These are phyloP conservation scores for Leptosomus discolor DNA, from an alignment of 2,113 vertebrate genomes.

Conservation along the genomic window DNA sequence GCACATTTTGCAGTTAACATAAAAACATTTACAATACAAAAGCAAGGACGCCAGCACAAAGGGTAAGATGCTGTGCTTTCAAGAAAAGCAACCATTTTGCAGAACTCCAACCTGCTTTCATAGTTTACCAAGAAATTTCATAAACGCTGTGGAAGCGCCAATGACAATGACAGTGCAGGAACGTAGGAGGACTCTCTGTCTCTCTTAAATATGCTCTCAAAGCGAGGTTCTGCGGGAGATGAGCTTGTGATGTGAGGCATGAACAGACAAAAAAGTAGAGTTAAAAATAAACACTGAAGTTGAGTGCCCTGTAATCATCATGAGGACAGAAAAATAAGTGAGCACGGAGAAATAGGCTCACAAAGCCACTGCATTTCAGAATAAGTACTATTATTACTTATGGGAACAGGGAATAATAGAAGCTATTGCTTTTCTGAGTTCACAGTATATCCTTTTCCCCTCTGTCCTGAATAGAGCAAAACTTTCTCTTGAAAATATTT, in stretches of 20 bases:
- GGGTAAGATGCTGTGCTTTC: not conserved
- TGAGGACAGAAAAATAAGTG: constrained; percentile 47
- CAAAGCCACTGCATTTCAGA: not conserved
- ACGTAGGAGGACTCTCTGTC: not conserved
- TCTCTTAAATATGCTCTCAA: not conserved
- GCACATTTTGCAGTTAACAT: not conserved
- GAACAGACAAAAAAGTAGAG: constrained; percentile 45
- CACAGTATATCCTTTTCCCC: constrained; percentile 1
- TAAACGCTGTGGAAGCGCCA: not conserved
- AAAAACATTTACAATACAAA: constrained; percentile 14
- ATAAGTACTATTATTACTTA: constrained; percentile 55
- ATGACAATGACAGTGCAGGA: not conserved
- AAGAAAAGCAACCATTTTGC: constrained; percentile 12
- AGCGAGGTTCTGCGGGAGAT: not conserved
- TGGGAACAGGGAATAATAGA: constrained; percentile 53
- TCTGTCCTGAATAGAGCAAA: constrained; percentile 19
- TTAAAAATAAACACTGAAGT: constrained; percentile 61
- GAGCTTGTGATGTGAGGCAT: constrained; percentile 21
- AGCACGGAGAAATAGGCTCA: not conserved
- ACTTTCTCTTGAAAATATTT: not conserved
- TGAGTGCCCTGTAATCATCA: constrained; percentile 34
- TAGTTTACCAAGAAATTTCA: constrained; percentile 13
- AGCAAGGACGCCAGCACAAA: not conserved
- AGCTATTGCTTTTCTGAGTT: constrained; percentile 47
- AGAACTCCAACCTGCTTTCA: not conserved